Evolutionary conservation across 2,888 invertebrate species (phyloP).

Genomic region (Lochmaea crataegi): DNA sequence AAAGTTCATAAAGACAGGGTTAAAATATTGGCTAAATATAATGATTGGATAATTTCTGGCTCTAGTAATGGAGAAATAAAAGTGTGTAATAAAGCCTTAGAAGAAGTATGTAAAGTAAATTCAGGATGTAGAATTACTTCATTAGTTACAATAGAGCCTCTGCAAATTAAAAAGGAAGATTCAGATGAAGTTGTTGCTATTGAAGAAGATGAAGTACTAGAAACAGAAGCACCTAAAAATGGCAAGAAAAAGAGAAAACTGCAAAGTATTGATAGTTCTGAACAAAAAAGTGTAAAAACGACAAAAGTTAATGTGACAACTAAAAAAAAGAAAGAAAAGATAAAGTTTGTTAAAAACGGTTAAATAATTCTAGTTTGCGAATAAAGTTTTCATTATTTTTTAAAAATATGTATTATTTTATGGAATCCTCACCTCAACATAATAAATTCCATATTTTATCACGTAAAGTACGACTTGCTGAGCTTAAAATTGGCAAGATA

Average conservation of each 20-base stretch:
- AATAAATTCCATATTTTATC: too few relatives aligned
- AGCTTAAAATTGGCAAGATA: too few relatives aligned
- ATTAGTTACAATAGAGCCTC: conserved; percentile 65
- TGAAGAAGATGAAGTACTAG: conserved; percentile 46
- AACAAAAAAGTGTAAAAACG: conserved; percentile 54
- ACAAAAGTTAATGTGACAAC: conserved; percentile 40
- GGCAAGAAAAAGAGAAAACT: conserved; percentile 55
- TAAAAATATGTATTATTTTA: not conserved
- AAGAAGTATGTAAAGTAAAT: conserved; percentile 71
- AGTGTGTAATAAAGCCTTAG: conserved; percentile 72
- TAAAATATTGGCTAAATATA: conserved; percentile 72
- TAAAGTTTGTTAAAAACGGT: conserved; percentile 14
- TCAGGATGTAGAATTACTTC: conserved; percentile 82
- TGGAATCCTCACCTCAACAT: too few relatives aligned
- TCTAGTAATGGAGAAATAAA: conserved; percentile 85
- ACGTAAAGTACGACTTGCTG: too few relatives aligned
- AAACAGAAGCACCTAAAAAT: conserved; percentile 34
- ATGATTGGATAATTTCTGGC: conserved; percentile 74
- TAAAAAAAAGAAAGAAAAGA: conserved; percentile 25
- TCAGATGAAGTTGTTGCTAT: conserved; percentile 57
- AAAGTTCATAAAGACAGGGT: conserved; percentile 75
- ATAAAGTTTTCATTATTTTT: not conserved
- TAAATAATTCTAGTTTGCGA: conserved; percentile 13
- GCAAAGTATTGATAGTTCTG: conserved; percentile 62
- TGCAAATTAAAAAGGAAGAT: conserved; percentile 29